Evolutionary conservation across 1,140 invertebrate species (phyloP).

Genomic region (Drosophila arawakana): DNA sequence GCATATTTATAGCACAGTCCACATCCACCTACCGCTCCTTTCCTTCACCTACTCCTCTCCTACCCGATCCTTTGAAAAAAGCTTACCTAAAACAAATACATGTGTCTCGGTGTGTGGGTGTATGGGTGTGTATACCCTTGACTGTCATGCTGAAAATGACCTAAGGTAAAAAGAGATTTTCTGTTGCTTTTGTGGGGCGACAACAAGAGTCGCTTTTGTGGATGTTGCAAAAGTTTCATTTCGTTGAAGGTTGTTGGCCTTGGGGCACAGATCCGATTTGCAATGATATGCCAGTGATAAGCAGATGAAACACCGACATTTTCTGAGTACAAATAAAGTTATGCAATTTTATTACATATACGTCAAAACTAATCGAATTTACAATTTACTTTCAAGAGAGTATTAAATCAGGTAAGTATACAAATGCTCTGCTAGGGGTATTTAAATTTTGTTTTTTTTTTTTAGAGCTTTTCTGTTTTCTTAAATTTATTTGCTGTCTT

Average conservation of each 20-base stretch:
- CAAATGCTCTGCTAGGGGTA: too few relatives aligned
- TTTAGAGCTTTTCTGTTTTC: too few relatives aligned
- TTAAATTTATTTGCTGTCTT: too few relatives aligned
- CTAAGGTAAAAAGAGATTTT: slow-evolving; percentile 75
- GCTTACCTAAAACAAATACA: slow-evolving; percentile 61
- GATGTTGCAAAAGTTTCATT: slow-evolving; percentile 34
- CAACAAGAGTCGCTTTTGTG: slow-evolving; percentile 14
- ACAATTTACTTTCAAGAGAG: too few relatives aligned
- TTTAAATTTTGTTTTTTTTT: too few relatives aligned
- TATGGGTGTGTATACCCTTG: slow-evolving; percentile 44
- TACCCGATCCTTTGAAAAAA: background rate
- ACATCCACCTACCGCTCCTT: slow-evolving; percentile 2
- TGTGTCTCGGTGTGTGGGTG: slow-evolving; percentile 36
- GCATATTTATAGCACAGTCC: slow-evolving; percentile 69
- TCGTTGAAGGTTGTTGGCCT: slow-evolving; percentile 70
- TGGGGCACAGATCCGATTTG: slow-evolving; percentile 46
- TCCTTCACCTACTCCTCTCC: background rate
- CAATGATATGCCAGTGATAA: slow-evolving; percentile 67
- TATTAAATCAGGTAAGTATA: too few relatives aligned
- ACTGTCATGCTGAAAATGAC: slow-evolving; percentile 68
- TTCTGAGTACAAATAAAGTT: background rate
- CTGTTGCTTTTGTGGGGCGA: slow-evolving; percentile 42
- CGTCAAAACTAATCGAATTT: too few relatives aligned
- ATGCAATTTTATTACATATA: too few relatives aligned
- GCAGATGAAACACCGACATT: slow-evolving; percentile 10